Evolutionary conservation across 1,140 invertebrate genomes (phyloP), one percentile per base, ranked within the genome.

Genomic region (Branchinecta lynchi): DNA sequence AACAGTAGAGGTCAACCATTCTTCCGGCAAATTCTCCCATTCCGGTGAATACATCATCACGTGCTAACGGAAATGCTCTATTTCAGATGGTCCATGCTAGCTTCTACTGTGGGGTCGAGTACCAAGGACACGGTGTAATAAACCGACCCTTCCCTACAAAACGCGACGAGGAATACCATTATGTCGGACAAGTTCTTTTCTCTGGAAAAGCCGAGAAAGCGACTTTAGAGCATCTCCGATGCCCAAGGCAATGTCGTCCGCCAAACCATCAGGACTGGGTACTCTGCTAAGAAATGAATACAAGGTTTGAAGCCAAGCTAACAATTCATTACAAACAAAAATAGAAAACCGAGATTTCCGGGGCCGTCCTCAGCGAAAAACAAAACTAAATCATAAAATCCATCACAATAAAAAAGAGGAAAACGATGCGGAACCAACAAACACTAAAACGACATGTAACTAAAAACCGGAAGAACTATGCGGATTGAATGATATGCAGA

Each of bases 71-170:
- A 43, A 65, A 21, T 67, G 7, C 66, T 43, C 43, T 3, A 15
- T 44, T 69, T 43, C 51, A 70, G 70, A 68, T 69, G 66, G 45
- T 65, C 32, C 70, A 70, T 65, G 70, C 67, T 46, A 15, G 21
- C 32, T 70, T 44, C 44, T 45, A 65, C 43, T 70, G 70, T 66
- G 45, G 68, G 9, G 15, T 12, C 17, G 46, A 32, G 70, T 44
- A 65, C 43, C 15, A 46, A 3, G 43, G 15, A 21, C 66, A 68
- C 8, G 44, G 65, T 21, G 21, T 44, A 7, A 67, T 43, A 6
- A 60, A 15, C 51, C 43, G 65, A 44, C 67, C 70, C 12, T 69
- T 71, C 32, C 67, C 66, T 1, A 69, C 70, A 12, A 43, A 68
- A 12, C n/a, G 70, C 12, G 44, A 46, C 15, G 69, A 45, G 43